A percentile compares a stretch with the other conserved stretches of the same genome.
Evolutionary conservation across 1,140 invertebrate species (phyloP).

Genomic region (Branchinecta lindahli): DNA sequence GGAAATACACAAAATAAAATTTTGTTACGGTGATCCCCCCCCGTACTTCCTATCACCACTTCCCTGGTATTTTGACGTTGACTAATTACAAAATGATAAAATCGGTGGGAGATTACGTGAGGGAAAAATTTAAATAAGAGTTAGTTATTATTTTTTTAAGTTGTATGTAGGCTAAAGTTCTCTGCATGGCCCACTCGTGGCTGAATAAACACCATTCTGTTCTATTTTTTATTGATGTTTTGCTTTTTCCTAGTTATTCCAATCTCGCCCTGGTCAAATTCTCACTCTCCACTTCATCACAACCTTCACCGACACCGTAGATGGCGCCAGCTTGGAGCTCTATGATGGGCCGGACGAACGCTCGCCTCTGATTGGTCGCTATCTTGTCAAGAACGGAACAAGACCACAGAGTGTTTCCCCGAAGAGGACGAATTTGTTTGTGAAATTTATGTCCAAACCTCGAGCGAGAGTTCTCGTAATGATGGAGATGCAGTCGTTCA

Average conservation of each 20-base stretch:
- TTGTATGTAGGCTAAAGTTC: no score
- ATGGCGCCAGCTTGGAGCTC: conserved; percentile 42
- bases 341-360: conserved; percentile 54
- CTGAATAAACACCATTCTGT: no score
- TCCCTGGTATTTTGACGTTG: no score
- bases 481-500: conserved; percentile 54
- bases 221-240: no score
- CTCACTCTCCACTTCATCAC: conserved; percentile 67
- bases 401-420: conserved; percentile 68
- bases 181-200: no score
- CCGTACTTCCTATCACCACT: no score
- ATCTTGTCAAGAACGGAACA: conserved; percentile 56
- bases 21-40: no score
- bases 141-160: no score
- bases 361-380: conserved; percentile 48
- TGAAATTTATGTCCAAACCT: conserved; percentile 52
- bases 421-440: conserved; percentile 53
- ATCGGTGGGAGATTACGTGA: no score
- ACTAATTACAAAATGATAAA: no score
- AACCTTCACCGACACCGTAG: conserved; percentile 44
- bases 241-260: conserved; percentile 41
- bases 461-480: conserved; percentile 51
- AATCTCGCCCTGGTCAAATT: conserved; percentile 53
- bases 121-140: no score
- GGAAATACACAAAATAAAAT: no score